These are phyloP conservation scores for Aleiodes sp. DNA, from an alignment of 1,140 invertebrate genomes.

Conservation along the genomic window DNA sequence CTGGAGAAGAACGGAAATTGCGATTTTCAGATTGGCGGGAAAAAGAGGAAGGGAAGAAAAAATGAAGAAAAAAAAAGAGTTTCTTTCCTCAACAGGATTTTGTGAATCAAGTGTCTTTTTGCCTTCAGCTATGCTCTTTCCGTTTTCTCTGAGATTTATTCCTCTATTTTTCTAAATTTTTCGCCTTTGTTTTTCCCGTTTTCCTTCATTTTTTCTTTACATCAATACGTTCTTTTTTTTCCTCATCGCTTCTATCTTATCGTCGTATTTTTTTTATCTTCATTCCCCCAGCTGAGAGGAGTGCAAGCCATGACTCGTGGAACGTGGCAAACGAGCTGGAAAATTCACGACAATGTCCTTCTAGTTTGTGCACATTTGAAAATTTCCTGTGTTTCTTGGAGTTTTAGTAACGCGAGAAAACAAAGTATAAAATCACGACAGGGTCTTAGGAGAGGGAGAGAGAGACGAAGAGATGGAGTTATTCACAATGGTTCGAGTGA, in stretches of 20 bases:
- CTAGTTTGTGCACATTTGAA: neutral
- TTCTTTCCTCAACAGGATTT: neutral
- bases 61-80: neutral
- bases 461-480: no score
- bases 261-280: no score
- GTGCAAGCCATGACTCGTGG: neutral
- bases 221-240: neutral
- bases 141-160: neutral
- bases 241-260: no score
- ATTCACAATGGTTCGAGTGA: neutral
- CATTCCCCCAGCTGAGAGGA: no score
- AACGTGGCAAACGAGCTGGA: neutral
- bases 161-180: neutral
- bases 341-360: neutral
- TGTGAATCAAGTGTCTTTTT: neutral
- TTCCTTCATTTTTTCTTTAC: neutral
- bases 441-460: no score
- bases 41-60: neutral
- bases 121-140: neutral
- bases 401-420: neutral
- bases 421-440: no score
- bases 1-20: conserved; percentile 28
- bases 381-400: conserved; percentile 3
- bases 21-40: conserved; percentile 31
- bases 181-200: neutral